A percentile compares a stretch with the other conserved stretches of the same genome.
Evolutionary conservation across 2,113 vertebrate species (phyloP).

Genomic region (Phocoena sinus): DNA sequence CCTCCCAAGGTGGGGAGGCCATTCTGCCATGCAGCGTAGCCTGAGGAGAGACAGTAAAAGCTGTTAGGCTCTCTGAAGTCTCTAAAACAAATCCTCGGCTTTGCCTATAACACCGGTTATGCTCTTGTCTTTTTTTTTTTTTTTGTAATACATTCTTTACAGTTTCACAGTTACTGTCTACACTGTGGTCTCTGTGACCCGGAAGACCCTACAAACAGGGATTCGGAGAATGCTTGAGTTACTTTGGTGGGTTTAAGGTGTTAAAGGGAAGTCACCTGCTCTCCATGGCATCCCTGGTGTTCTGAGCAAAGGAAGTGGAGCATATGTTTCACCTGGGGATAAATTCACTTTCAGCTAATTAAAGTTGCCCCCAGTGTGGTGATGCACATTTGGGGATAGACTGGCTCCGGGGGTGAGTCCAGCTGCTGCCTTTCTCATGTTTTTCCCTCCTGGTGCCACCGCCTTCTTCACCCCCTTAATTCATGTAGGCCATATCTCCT

Average conservation of each 20-base stretch:
- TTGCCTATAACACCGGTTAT: not conserved
- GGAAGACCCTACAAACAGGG: not conserved
- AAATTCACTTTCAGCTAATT: not conserved
- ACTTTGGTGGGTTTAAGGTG: not conserved
- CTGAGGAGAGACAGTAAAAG: not conserved
- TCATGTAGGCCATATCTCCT: not conserved
- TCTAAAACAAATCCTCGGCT: not conserved
- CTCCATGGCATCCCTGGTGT: not conserved
- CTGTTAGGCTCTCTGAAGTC: not conserved
- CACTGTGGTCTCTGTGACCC: not conserved
- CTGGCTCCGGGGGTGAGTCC: not conserved
- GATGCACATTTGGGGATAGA: not conserved
- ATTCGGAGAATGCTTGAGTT: not conserved
- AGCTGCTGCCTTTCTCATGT: not conserved
- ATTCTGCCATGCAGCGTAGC: not conserved
- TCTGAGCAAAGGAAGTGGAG: not conserved
- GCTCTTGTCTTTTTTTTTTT: not conserved
- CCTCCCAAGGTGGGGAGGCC: rapidly evolving
- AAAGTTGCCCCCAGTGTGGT: not conserved
- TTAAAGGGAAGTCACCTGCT: not conserved
- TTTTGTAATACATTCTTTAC: not conserved
- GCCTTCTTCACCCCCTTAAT: not conserved
- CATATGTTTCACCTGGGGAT: not conserved
- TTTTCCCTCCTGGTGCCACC: not conserved
- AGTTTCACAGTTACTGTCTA: not conserved